These are phyloP conservation scores for Naso thynnoides DNA, from an alignment of 2,797 vertebrate species.

Conservation along the genomic window DNA sequence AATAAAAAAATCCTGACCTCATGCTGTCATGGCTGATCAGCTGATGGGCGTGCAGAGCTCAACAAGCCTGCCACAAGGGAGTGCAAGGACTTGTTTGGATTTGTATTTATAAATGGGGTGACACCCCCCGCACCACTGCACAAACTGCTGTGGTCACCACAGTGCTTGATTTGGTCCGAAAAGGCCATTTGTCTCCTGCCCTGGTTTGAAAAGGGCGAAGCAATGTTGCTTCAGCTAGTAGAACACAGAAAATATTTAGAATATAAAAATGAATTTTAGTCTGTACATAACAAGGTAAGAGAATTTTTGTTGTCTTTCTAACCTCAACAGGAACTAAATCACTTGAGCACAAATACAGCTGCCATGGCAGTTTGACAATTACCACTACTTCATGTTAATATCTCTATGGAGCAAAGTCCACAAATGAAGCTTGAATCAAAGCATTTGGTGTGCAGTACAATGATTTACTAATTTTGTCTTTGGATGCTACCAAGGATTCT, in stretches of 20 bases:
- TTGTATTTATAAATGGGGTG: no score
- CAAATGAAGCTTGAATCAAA: constrained; percentile 18
- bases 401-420: not conserved
- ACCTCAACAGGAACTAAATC: not conserved
- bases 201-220: not conserved
- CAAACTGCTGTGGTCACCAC: no score
- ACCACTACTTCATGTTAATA: constrained; percentile 11
- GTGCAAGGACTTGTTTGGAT: no score
- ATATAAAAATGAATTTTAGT: not conserved
- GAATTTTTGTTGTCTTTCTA: not conserved
- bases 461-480: constrained; percentile 40
- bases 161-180: no score
- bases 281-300: not conserved
- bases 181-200: not conserved
- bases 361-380: constrained; percentile 3
- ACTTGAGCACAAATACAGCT: constrained; percentile 3
- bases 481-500: constrained; percentile 7
- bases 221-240: not conserved
- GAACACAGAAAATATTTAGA: not conserved
- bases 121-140: no score
- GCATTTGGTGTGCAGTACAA: constrained; percentile 8
- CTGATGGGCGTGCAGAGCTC: no score
- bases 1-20: no score
- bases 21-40: no score
- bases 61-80: no score